These are phyloP conservation scores for Ectemnius continuus DNA, from an alignment of 2,888 invertebrate genomes.

Conservation along the genomic window DNA sequence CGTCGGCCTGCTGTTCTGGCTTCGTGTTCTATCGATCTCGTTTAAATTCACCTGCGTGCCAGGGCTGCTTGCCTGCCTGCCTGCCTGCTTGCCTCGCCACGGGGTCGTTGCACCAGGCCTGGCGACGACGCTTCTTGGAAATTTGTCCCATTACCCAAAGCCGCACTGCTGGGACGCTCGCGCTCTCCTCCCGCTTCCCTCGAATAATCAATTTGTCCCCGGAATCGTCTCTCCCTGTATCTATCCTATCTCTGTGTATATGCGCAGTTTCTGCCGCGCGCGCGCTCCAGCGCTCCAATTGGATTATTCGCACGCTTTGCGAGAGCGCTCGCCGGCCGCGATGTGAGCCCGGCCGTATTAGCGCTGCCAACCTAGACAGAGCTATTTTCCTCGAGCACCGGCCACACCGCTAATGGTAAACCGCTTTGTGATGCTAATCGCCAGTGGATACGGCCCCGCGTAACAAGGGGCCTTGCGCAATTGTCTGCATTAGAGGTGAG, in stretches of 20 bases:
- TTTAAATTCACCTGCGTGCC: conserved; percentile 46
- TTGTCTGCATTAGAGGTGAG: background rate
- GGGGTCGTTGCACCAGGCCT: conserved; percentile 36
- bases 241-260: too few relatives aligned
- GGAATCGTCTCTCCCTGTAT: too few relatives aligned
- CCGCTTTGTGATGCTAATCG: conserved; percentile 1
- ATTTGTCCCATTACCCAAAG: conserved; percentile 10
- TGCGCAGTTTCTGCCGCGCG: too few relatives aligned
- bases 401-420: too few relatives aligned
- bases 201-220: conserved; percentile 6
- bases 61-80: background rate
- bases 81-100: conserved; percentile 4
- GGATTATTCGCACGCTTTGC: too few relatives aligned
- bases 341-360: too few relatives aligned
- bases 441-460: conserved; percentile 1
- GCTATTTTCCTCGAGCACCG: too few relatives aligned
- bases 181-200: background rate
- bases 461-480: conserved; percentile 9
- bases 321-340: too few relatives aligned
- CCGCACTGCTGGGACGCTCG: background rate
- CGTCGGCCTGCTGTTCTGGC: too few relatives aligned
- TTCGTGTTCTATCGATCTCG: conserved; percentile 24
- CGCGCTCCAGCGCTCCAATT: too few relatives aligned
- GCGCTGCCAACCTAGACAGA: too few relatives aligned
- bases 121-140: conserved; percentile 13